Conservation (phyloP, 37 sponge, comb jelly and placozoan species). For the Tethya wilhelma region DNA sequence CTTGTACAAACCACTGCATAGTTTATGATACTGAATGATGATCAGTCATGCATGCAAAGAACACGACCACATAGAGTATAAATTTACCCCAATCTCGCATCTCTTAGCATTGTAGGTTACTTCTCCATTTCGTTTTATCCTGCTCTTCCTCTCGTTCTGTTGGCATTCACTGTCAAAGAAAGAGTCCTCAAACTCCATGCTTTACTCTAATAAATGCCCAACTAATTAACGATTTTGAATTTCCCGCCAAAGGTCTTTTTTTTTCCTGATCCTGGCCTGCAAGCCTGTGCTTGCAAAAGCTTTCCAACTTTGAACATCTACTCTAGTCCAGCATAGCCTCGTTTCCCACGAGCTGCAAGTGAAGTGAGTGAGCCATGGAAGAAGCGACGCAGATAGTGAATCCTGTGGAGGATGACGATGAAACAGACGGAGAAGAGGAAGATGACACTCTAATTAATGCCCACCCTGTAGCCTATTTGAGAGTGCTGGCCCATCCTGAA, state of each 20-base stretch:
- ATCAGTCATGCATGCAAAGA: too few relatives aligned
- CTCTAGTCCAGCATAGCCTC: too few relatives aligned
- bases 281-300: too few relatives aligned
- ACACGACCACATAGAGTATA: background rate
- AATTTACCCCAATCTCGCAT: slow-evolving; percentile 13
- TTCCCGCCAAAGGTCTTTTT: too few relatives aligned
- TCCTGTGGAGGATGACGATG: background rate
- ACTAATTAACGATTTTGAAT: background rate
- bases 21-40: too few relatives aligned
- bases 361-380: background rate
- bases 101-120: slow-evolving; percentile 6
- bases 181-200: slow-evolving; percentile 39
- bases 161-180: slow-evolving; percentile 20
- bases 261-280: too few relatives aligned
- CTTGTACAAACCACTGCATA: slow-evolving; percentile 15
- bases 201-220: slow-evolving; percentile 18
- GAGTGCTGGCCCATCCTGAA: slow-evolving; percentile 9
- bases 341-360: too few relatives aligned
- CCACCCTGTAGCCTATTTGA: slow-evolving; percentile 25
- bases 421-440: background rate
- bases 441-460: background rate
- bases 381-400: background rate
- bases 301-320: too few relatives aligned
- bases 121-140: background rate
- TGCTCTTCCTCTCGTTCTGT: background rate